Percentiles rank a stretch among this genome's conserved stretches.
These are phyloP conservation scores for Phengaris arion DNA, from an alignment of 2,888 invertebrate species.

Conservation along the genomic window DNA sequence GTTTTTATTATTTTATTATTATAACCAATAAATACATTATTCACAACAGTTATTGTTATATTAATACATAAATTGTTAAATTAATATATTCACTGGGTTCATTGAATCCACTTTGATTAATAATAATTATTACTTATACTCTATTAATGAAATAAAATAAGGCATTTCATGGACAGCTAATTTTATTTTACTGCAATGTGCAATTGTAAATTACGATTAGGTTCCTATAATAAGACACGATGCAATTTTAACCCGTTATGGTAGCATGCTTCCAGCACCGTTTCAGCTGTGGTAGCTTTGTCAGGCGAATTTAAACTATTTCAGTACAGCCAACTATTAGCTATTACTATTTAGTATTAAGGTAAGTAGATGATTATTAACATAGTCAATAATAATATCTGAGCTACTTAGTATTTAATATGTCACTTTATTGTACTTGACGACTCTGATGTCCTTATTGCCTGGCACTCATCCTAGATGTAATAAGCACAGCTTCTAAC, in stretches of 20 bases:
- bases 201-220: background rate
- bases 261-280: constrained; percentile 7
- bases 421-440: constrained; percentile 44
- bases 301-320: constrained; percentile 17
- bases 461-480: background rate
- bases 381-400: constrained; percentile 34
- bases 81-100: constrained; percentile 52
- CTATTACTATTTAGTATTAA: background rate
- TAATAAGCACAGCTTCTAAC: background rate
- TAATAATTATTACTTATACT: constrained; percentile 39
- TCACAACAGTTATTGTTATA: constrained; percentile 75
- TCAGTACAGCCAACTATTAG: background rate
- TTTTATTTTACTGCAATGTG: constrained; percentile 18
- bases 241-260: background rate
- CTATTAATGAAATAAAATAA: constrained; percentile 28
- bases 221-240: no score
- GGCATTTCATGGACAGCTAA: constrained; percentile 29
- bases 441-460: constrained; percentile 24
- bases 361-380: constrained; percentile 21
- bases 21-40: constrained; percentile 75
- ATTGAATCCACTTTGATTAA: constrained; percentile 38
- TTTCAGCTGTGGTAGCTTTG: background rate
- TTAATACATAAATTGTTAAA: constrained; percentile 54
- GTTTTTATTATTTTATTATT: constrained; percentile 67
- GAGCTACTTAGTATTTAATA: constrained; percentile 33